A percentile compares a stretch with the other conserved stretches of the same genome.
Evolutionary conservation across 2,797 vertebrate genomes (phyloP).

Genomic region (Fundulus diaphanus): DNA sequence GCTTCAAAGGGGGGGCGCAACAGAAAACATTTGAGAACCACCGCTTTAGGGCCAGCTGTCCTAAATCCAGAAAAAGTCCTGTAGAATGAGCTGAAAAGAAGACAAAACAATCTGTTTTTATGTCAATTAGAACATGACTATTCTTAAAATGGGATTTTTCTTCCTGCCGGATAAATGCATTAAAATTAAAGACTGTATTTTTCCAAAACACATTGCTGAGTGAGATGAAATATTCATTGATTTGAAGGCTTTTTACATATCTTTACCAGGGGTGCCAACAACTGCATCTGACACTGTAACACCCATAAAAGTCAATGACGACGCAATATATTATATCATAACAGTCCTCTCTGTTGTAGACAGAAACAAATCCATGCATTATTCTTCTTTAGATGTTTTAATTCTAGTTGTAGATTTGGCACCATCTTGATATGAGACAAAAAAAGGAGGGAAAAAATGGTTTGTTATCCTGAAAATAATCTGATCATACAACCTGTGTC

Average conservation of each 20-base stretch:
- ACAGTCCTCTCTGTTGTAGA: slow-evolving; percentile 71
- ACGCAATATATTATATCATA: slow-evolving; percentile 75
- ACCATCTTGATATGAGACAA: slow-evolving; percentile 58
- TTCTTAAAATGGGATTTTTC: background rate
- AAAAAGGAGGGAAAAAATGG: slow-evolving; percentile 9
- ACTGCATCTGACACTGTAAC: slow-evolving; percentile 31
- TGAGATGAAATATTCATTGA: background rate
- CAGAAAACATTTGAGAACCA: background rate
- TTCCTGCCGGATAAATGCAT: background rate
- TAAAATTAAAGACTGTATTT: background rate
- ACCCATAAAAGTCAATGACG: slow-evolving; percentile 71
- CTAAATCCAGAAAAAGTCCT: background rate
- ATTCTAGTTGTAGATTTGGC: slow-evolving; percentile 75
- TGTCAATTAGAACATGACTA: background rate
- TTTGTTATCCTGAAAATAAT: slow-evolving; percentile 50
- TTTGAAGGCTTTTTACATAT: background rate
- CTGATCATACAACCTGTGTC: slow-evolving; percentile 45
- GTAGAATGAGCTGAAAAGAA: background rate
- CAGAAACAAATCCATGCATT: slow-evolving; percentile 82
- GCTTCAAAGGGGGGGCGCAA: too few species aligned
- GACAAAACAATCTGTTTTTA: background rate
- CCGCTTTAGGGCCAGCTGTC: background rate
- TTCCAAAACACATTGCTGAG: background rate
- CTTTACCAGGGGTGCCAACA: background rate
- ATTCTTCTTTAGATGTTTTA: slow-evolving; percentile 67